Evolutionary conservation across 2,797 vertebrate genomes (phyloP).

Genomic region (Chrysocyon brachyurus): DNA sequence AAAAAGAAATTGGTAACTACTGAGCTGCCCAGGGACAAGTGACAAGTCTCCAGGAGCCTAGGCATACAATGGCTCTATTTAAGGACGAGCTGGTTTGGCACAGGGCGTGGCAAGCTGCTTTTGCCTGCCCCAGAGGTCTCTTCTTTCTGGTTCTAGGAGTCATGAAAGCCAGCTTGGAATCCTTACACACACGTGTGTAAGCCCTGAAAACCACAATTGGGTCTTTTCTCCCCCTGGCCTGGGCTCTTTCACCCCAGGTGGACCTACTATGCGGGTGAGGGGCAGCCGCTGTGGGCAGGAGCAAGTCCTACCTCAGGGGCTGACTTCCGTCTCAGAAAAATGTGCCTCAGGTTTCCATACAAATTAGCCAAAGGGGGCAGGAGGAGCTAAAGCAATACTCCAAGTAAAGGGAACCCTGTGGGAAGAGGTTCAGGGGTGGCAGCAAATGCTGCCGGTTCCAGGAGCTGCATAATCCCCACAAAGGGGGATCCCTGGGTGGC

Average conservation of each 20-base stretch:
- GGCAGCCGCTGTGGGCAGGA: neutral
- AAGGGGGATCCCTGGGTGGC: neutral
- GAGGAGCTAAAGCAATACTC: neutral
- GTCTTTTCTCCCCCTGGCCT: neutral
- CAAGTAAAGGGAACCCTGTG: neutral
- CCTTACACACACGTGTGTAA: neutral
- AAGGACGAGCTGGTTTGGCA: neutral
- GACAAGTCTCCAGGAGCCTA: neutral
- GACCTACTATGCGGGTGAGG: neutral
- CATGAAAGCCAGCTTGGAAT: neutral
- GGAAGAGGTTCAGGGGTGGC: constrained; percentile 11
- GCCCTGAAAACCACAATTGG: neutral
- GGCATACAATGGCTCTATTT: neutral
- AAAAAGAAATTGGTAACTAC: neutral
- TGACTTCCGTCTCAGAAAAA: constrained; percentile 68
- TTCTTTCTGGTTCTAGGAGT: neutral
- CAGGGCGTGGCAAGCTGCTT: neutral
- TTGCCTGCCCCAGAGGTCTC: neutral
- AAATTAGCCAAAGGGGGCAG: neutral
- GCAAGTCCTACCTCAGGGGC: constrained; percentile 41
- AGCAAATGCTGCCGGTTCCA: neutral
- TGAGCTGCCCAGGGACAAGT: neutral
- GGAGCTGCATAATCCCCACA: neutral
- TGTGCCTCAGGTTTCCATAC: constrained; percentile 52
- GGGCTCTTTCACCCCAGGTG: neutral